Evolutionary conservation across 2,888 invertebrate genomes (phyloP).

Genomic region (Rhagium mordax): DNA sequence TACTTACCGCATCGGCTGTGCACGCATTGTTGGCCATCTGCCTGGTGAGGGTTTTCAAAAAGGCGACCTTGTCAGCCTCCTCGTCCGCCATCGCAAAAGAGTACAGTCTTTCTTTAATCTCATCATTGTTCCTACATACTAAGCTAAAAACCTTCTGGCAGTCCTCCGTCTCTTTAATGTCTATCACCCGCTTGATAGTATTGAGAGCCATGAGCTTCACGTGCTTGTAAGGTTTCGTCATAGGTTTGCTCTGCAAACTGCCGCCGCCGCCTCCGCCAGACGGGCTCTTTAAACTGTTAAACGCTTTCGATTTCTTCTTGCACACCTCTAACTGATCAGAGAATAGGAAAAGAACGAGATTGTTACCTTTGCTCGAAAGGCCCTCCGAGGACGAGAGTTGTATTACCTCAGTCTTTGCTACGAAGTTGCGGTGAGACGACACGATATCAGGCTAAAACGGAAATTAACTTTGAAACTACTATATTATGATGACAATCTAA

Average conservation of each 20-base stretch:
- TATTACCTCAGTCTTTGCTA: conserved; percentile 90
- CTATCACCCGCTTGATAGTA: conserved; percentile 91
- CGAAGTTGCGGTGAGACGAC: conserved; percentile 92
- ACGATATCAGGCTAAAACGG: conserved; percentile 89
- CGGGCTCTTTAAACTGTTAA: conserved; percentile 81
- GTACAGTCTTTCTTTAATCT: conserved; percentile 89
- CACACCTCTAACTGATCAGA: conserved; percentile 96
- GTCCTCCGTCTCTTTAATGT: conserved; percentile 88
- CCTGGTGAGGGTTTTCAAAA: conserved; percentile 87
- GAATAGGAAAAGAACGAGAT: conserved; percentile 92
- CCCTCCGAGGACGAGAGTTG: conserved; percentile 83
- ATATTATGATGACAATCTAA: no score
- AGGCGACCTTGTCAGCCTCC: conserved; percentile 85
- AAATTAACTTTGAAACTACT: no score
- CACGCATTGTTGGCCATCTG: conserved; percentile 95
- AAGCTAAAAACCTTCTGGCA: conserved; percentile 93
- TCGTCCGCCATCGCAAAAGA: conserved; percentile 89
- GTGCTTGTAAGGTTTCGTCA: conserved; percentile 91
- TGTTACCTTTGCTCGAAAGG: conserved; percentile 85
- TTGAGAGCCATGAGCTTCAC: conserved; percentile 91
- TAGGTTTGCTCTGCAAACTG: conserved; percentile 70
- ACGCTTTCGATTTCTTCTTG: conserved; percentile 86
- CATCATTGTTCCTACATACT: conserved; percentile 89
- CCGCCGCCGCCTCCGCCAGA: conserved; percentile 58
- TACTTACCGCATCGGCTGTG: conserved; percentile 91